phyloP scores from a whole-genome alignment of 2,797 vertebrate species.

The Melanotaenia maccullochi region DNA sequence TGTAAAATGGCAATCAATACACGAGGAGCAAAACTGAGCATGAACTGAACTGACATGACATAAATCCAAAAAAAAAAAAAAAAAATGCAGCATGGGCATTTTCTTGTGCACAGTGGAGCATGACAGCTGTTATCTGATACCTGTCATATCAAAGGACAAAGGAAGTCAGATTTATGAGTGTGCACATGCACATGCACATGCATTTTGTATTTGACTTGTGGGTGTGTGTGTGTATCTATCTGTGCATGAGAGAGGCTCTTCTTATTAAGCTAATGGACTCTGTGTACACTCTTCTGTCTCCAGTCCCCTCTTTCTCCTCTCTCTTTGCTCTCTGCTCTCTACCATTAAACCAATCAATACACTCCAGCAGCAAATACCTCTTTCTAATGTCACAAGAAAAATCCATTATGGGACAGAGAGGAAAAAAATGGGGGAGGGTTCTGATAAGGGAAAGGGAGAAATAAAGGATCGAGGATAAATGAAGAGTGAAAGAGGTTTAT shows the following conservation, averaged over 20 bases:
- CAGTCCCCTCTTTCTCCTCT: slow-evolving; percentile 59
- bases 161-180: slow-evolving; percentile 56
- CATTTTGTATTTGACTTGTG: slow-evolving; percentile 4
- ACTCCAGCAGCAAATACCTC: slow-evolving; percentile 78
- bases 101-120: slow-evolving; percentile 43
- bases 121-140: slow-evolving; percentile 74
- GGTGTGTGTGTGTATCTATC: slow-evolving; percentile 40
- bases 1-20: slow-evolving; percentile 62
- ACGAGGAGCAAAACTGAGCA: slow-evolving; percentile 38
- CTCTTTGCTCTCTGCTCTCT: slow-evolving; percentile 67
- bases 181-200: slow-evolving; percentile 22
- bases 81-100: slow-evolving; percentile 51
- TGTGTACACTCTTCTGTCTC: slow-evolving; percentile 64
- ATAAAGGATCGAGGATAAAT: slow-evolving; percentile 65
- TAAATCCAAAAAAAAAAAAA: slow-evolving; percentile 11
- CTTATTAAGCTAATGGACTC: slow-evolving; percentile 86
- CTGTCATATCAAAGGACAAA: slow-evolving; percentile 72
- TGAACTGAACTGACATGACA: slow-evolving; percentile 59
- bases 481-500: slow-evolving; percentile 51
- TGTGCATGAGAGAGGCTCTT: slow-evolving; percentile 57
- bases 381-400: slow-evolving; percentile 79
- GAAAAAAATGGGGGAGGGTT: slow-evolving; percentile 42
- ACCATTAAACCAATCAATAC: slow-evolving; percentile 84
- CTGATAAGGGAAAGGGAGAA: slow-evolving; percentile 24
- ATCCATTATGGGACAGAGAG: slow-evolving; percentile 77